Percentiles rank a stretch among this genome's conserved stretches.
Conservation (phyloP, 1,140 invertebrate species). For the Contarinia nasturtii region DNA sequence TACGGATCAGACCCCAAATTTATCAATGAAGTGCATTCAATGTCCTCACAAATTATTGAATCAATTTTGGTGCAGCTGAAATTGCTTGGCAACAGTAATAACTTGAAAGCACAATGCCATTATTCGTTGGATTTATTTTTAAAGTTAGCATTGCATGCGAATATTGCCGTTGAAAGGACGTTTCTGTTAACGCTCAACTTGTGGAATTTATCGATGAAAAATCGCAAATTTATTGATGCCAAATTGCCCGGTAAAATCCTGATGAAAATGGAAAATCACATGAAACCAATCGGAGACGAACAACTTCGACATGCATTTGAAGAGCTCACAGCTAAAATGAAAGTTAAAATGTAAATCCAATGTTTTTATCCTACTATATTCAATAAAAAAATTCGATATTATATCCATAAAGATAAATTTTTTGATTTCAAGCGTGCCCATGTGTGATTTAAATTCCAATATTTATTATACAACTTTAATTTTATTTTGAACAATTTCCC, state of each 20-base stretch:
- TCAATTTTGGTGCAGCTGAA: slow-evolving; percentile 59
- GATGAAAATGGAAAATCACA: not conserved
- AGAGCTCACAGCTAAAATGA: slow-evolving; percentile 1
- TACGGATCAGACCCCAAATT: slow-evolving; percentile 82
- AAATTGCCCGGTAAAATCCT: slow-evolving; percentile 9
- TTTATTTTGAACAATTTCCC: too few species aligned
- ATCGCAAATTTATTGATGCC: slow-evolving; percentile 19
- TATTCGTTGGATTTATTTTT: slow-evolving; percentile 55
- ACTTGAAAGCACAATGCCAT: slow-evolving; percentile 40
- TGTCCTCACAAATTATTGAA: slow-evolving; percentile 56
- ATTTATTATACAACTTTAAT: too few species aligned
- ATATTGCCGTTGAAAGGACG: slow-evolving; percentile 39
- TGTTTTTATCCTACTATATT: too few species aligned
- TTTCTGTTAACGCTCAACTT: slow-evolving; percentile 50
- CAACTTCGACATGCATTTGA: not conserved
- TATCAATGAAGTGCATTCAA: slow-evolving; percentile 56
- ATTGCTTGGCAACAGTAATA: slow-evolving; percentile 32
- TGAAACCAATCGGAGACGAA: not conserved
- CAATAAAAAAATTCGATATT: too few species aligned
- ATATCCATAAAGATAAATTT: too few species aligned
- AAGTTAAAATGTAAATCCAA: slow-evolving; percentile 1
- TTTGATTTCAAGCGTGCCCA: too few species aligned
- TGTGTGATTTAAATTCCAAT: too few species aligned
- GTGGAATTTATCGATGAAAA: slow-evolving; percentile 54
- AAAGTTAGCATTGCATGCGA: slow-evolving; percentile 45